Percentiles rank a stretch among this genome's conserved stretches.
Evolutionary conservation across 2,888 invertebrate genomes (phyloP).

Genomic region (Drosophila paucipuncta): DNA sequence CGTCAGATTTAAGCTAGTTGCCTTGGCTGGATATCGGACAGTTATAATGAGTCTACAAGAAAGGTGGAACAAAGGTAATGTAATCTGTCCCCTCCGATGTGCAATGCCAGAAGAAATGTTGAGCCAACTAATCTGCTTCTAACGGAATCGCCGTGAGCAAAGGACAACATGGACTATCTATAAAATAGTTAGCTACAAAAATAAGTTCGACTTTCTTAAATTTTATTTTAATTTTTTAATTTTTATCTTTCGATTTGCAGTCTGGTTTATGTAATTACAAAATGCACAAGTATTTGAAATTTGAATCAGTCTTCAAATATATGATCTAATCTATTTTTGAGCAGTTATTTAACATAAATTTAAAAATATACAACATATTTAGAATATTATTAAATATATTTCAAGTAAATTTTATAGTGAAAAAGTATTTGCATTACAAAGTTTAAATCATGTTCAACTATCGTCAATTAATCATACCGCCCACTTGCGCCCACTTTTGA

Average conservation of each 20-base stretch:
- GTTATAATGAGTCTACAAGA: background rate
- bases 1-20: background rate
- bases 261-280: background rate
- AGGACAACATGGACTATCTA: too few species aligned
- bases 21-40: background rate
- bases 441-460: too few species aligned
- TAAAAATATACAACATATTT: background rate
- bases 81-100: background rate
- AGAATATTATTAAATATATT: background rate
- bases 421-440: background rate
- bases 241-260: background rate
- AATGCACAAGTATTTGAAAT: background rate
- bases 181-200: background rate
- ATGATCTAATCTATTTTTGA: background rate
- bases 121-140: background rate
- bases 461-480: background rate
- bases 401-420: background rate
- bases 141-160: background rate
- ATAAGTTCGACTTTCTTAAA: background rate
- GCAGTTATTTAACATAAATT: background rate
- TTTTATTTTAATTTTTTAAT: background rate
- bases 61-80: background rate
- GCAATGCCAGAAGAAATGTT: background rate
- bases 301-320: fast-evolving
- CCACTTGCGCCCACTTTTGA: constrained; percentile 15